Evolutionary conservation across 1,140 invertebrate species (phyloP), one percentile per base, ranked within the genome.

Genomic region (Centruroides vittatus): DNA sequence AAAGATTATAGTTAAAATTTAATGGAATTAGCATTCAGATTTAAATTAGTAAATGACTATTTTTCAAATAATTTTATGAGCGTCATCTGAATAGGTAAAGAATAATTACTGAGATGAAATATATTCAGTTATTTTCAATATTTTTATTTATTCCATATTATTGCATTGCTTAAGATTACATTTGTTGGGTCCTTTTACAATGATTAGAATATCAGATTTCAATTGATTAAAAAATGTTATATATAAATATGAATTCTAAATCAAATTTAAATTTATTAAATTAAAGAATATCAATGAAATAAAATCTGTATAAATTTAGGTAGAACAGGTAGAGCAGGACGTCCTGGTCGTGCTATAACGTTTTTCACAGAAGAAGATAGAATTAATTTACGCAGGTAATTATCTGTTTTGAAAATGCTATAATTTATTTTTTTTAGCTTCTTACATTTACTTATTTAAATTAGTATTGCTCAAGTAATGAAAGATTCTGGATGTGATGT

Each of bases 311-410:
- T 47, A 23, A 55, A 5, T 53, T 63, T 59, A 76, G 89, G 93
- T 47, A 76, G 96, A 61, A 96, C 94, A 1, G 96, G 96, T 4
- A 76, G 96, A 68, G 95, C 94, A n/a, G 93, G 89, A 11, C 79
- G 85, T 65, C 80, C 73, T 63, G 94, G 92, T 23, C 83, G 82
- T 70, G 93, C 95, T 1, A 79, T 98, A 48, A 98, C 95, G 3
- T 98, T 93, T 77, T 98, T 96, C 70, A 95, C 94, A 3, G 81
- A 88, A 70, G 81, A 88, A 57, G 95, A 99, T 75, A 81, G 81
- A 11, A 73, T 78, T 7, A 86, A 90, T 78, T 79, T 95, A 36
- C 79, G 86, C 72, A 91, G 86, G 89, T 91, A 76, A 68, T 59
- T 67, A 56, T 35, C 41, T 47, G 13, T 50, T 63, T 12, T 35